Evolutionary conservation across 2,888 invertebrate genomes (phyloP), one percentile per base, ranked within the genome.

Genomic region (Chrysomela aeneicollis): DNA sequence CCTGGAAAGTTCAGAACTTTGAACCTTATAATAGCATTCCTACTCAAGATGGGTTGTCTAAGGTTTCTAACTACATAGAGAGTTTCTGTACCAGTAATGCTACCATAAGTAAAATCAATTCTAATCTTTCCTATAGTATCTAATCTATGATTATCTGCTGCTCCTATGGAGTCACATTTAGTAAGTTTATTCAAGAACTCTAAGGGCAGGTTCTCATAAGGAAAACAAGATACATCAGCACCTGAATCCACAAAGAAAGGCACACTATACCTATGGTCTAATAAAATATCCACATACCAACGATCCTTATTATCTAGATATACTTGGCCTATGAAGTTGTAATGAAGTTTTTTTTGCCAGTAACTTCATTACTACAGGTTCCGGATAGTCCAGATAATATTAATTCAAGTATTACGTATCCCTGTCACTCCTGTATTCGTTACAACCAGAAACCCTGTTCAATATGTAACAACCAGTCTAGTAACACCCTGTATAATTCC

Each of bases 251-350:
- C n/a, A n/a, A n/a, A n/a, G 10, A n/a, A n/a, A n/a, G n/a, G n/a
- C n/a, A n/a, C n/a, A n/a, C n/a, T n/a, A n/a, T 49, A 18, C 19
- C 51, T 35, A 15, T 30, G 1, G 9, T 50, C 19, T 15, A 59
- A 8, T 21, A 59, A 15, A 22, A 59, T 59, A 15, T 59, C 47
- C 26, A 59, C 59, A 35, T 59, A 59, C 49, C 47, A 59, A 12
- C 49, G 21, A 19, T 59, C 51, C 15, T 59, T 18, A 10, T 49
- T 22, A 35, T 59, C 50, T 5, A 59, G 8, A 21, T 50, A 59
- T 47, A 59, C 59, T 26, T 59, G 50, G 6, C 59, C 51, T 32
- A 59, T 49, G 26, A n/a, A n/a, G n/a, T n/a, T n/a, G n/a, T n/a
- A n/a, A n/a, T n/a, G n/a, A n/a, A n/a, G n/a, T n/a, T n/a, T n/a